Evolutionary conservation across 1,140 invertebrate species (phyloP), one percentile per base, ranked within the genome.

Genomic region (Pogonomyrmex barbatus): DNA sequence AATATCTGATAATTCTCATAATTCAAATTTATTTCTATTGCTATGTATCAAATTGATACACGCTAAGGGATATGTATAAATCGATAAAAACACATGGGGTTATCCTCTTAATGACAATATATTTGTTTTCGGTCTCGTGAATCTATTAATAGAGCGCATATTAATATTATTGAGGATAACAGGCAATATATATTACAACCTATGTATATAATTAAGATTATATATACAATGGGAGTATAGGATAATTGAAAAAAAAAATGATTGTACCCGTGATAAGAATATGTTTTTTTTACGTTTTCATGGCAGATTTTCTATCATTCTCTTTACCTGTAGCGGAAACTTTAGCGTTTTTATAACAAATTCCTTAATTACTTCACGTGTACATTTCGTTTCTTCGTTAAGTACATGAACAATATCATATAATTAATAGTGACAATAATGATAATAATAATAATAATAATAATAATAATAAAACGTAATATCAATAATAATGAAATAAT

Each of bases 131-230:
- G 90, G 77, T 82, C 86, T 91, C 36, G 65, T 89, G 90, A 90
- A 92, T 75, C 86, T 93, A 92, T 91, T 91, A 89, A 90, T 91
- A 91, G 73, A 86, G 87, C 91, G 92, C 91, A 92, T 91, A 90
- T 91, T 92, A 92, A 92, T 92, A 93, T 89, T 93, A 94, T 92
- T 93, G 92, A 93, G 89, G 85, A 94, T 95, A 95, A 95, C 94
- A 94, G 93, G 89, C 88, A 92, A 94, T 94, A 94, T 75, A 62
- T 82, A 83, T 95, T 95, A 95, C 93, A 95, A 92, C 87, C 88
- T 83, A 83, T 83, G 9, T 83, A 62, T 83, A 83, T 75, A 50
- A 83, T 62, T 83, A 83, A 75, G 54, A 30, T 30, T 82, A 82
- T 82, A 82, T 82, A 60, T 82, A 82, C 79, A 82, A 88, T 88